A percentile compares a stretch with the other conserved stretches of the same genome.
Conservation (phyloP, 2,888 invertebrate genomes). For the Melanostoma mellinum region DNA sequence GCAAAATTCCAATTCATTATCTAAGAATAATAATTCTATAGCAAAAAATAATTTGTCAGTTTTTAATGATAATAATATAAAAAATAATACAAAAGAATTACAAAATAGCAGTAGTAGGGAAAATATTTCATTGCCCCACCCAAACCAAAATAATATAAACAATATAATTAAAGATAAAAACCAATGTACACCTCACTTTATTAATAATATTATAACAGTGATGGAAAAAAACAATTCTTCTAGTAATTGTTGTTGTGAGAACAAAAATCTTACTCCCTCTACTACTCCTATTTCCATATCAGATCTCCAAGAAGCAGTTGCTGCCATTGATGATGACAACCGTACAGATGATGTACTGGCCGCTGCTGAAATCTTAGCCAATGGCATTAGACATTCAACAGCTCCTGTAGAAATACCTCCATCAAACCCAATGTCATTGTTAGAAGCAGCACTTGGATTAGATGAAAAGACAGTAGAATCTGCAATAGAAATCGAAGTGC, state of each 20-base stretch:
- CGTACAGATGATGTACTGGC: constrained; percentile 50
- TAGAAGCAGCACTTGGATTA: background rate
- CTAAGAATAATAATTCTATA: constrained; percentile 55
- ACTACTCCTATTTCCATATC: constrained; percentile 26
- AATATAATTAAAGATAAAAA: constrained; percentile 19
- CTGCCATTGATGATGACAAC: constrained; percentile 28
- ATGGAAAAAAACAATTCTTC: constrained; percentile 30
- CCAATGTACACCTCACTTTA: constrained; percentile 55
- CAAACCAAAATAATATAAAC: constrained; percentile 46
- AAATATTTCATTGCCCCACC: constrained; percentile 71
- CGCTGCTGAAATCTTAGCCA: constrained; percentile 56
- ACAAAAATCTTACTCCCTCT: constrained; percentile 36
- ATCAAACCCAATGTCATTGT: background rate
- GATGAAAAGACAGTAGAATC: background rate
- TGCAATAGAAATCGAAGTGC: constrained; percentile 31
- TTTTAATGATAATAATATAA: constrained; percentile 58
- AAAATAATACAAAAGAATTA: constrained; percentile 43
- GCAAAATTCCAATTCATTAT: constrained; percentile 60
- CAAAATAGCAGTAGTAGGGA: constrained; percentile 61
- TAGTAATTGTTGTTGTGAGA: constrained; percentile 19
- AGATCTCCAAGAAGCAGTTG: constrained; percentile 25
- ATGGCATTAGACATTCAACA: constrained; percentile 37
- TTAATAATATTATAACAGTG: constrained; percentile 50
- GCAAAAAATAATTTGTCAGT: constrained; percentile 65
- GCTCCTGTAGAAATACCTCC: background rate